Evolutionary conservation across 2,113 vertebrate genomes (phyloP).

Genomic region (Cynopterus brachyotis): DNA sequence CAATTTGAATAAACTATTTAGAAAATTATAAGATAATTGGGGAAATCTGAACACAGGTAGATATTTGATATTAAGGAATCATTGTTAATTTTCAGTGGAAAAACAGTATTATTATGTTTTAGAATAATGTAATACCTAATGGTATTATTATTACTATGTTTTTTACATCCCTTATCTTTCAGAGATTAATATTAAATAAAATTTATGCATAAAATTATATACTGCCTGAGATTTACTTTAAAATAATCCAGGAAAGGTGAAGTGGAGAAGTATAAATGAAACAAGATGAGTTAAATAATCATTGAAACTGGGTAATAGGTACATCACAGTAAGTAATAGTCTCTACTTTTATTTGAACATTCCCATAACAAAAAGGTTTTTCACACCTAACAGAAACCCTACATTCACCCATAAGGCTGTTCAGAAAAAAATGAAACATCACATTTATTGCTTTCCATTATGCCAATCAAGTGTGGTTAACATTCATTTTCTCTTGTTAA

Average conservation of each 20-base stretch:
- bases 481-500: conserved; percentile 45
- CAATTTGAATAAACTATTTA: neutral
- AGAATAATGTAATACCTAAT: neutral
- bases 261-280: neutral
- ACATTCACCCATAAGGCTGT: neutral
- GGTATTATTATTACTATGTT: neutral
- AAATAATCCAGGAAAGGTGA: neutral
- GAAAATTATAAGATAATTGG: neutral
- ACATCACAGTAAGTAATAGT: neutral
- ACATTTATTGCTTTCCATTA: conserved; percentile 6
- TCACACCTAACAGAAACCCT: neutral
- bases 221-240: neutral
- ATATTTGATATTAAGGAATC: neutral
- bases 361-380: neutral
- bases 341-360: neutral
- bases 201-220: neutral
- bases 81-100: neutral
- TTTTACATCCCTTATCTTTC: neutral
- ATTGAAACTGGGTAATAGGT: neutral
- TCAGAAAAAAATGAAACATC: neutral
- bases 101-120: neutral
- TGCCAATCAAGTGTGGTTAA: neutral
- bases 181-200: neutral
- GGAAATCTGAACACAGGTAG: neutral
- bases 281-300: neutral